Evolutionary conservation across 2,797 vertebrate genomes (phyloP), one percentile per base, ranked within the genome.

Genomic region (Sus cebifrons): DNA sequence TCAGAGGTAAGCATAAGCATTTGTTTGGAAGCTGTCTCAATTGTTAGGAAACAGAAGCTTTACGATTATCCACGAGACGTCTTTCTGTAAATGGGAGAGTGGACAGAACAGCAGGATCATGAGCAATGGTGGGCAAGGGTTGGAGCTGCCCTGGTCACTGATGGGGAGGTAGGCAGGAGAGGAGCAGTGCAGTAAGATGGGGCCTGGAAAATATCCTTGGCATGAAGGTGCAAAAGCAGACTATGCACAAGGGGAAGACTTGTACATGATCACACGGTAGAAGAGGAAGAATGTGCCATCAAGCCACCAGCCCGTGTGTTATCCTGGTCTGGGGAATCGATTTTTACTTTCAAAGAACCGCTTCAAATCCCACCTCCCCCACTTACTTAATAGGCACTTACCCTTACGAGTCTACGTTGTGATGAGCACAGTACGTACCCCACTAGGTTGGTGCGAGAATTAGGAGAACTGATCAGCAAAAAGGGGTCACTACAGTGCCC

Each of bases 11-110:
- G 14, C 29, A 32, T 3, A 52, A 89, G 36, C 6, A 56, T 91
- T 90, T 96, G 49, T 68, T 89, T 36, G 32, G 13, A 81, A 60
- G 87, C 52, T 40, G 40, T 94, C 65, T 92, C 49, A 81, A 21
- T 64, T 65, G 90, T 60, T 86, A n/a, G 54, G 14, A 70, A 79
- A n/a, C 52, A 67, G 12, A 54, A 36, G 58, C 44, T 68, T 71
- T 67, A 68, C 0, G 23, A 6, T 79, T 58, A 62, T 27, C 0
- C 6, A 62, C 11, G 5, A 86, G 20, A 9, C 54, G 62, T 93
- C 71, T 86, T 79, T 17, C 3, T 56, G 20, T 27, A 60, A 29
- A 0, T 9, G 17, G 60, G 87, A 77, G 36, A 70, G 58, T 62
- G 86, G 27, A 84, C 6, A 20, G 52, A 94, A n/a, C 9, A 29